A percentile compares a stretch with the other conserved stretches of the same genome.
phyloP scores from a whole-genome alignment of 2,797 vertebrate genomes.

The Megalops cyprinoides region DNA sequence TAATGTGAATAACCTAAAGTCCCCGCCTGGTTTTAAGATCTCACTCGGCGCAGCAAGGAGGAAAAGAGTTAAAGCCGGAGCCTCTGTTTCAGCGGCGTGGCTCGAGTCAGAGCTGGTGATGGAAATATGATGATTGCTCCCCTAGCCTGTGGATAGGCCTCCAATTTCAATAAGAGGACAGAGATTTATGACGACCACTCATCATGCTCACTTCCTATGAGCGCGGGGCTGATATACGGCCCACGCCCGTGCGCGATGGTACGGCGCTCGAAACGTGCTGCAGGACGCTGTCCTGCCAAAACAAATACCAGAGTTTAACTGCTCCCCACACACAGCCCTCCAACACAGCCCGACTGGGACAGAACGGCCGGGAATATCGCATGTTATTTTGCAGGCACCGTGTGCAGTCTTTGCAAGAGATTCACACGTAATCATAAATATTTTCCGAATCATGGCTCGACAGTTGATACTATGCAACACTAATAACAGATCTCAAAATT shows the following conservation, averaged over 20 bases:
- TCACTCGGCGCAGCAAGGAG: no score
- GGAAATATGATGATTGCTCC: conserved; percentile 33
- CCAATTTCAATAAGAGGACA: conserved; percentile 46
- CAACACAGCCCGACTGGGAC: background rate
- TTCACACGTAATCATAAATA: no score
- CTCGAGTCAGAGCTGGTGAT: background rate
- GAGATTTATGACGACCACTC: conserved; percentile 46
- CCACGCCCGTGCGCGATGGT: background rate
- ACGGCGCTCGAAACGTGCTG: background rate
- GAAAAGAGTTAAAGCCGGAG: background rate
- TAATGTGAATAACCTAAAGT: no score
- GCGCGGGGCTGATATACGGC: conserved; percentile 20
- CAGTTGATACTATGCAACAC: no score
- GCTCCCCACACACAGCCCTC: background rate
- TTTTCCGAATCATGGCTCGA: no score
- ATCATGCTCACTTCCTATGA: conserved; percentile 22
- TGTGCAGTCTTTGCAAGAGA: no score
- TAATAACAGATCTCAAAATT: no score
- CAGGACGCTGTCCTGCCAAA: conserved; percentile 18
- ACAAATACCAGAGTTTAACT: conserved; percentile 11
- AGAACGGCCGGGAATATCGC: background rate
- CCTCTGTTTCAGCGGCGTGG: no score
- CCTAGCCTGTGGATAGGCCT: conserved; percentile 35
- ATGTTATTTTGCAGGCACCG: no score
- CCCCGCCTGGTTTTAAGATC: no score